phyloP scores from a whole-genome alignment of 1,140 invertebrate genomes.

The Samia ricini region DNA sequence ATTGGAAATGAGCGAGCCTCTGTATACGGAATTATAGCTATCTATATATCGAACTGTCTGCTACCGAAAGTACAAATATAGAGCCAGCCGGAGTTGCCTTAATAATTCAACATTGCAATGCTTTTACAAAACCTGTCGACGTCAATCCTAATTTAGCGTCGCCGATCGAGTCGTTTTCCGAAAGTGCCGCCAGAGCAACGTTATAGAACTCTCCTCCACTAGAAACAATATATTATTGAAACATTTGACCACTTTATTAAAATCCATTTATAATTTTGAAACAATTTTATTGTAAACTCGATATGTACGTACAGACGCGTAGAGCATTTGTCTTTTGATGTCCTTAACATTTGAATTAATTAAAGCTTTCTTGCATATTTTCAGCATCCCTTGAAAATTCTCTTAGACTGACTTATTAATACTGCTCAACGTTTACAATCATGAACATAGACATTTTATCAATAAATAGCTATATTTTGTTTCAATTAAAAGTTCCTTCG shows the following conservation, averaged over 20 bases:
- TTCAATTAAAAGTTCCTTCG: slow-evolving; percentile 5
- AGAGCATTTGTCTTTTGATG: background rate
- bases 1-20: slow-evolving; percentile 65
- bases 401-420: slow-evolving; percentile 35
- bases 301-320: background rate
- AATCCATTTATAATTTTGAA: background rate
- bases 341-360: slow-evolving; percentile 39
- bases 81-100: slow-evolving; percentile 65
- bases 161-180: slow-evolving; percentile 65
- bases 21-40: slow-evolving; percentile 57
- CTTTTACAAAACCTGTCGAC: slow-evolving; percentile 76
- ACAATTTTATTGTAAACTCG: background rate
- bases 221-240: slow-evolving; percentile 22
- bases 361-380: slow-evolving; percentile 29
- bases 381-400: slow-evolving; percentile 22
- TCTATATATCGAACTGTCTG: slow-evolving; percentile 41
- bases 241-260: background rate
- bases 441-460: slow-evolving; percentile 17
- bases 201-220: slow-evolving; percentile 70
- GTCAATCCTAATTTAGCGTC: slow-evolving; percentile 73
- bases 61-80: slow-evolving; percentile 63
- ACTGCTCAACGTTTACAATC: slow-evolving; percentile 38
- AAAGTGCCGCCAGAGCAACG: slow-evolving; percentile 70
- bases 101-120: slow-evolving; percentile 77
- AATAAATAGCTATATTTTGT: background rate